These are phyloP conservation scores for Drosophila acutilabella DNA, from an alignment of 2,888 invertebrate species.

Conservation along the genomic window DNA sequence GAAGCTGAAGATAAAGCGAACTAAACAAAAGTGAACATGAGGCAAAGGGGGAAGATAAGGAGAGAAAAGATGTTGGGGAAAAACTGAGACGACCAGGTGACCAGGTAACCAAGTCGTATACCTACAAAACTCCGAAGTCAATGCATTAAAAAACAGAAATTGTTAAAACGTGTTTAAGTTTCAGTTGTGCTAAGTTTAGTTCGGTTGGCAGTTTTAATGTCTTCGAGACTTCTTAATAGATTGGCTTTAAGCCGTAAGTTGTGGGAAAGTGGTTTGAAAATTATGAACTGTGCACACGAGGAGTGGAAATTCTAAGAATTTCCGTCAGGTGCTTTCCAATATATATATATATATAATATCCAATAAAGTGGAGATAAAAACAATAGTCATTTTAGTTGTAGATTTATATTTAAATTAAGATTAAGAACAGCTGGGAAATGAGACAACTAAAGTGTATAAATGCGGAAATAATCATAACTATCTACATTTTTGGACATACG, in stretches of 20 bases:
- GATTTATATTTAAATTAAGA: too few species aligned
- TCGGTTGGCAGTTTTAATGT: constrained; percentile 25
- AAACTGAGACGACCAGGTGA: constrained; percentile 56
- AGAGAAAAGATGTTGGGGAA: constrained; percentile 40
- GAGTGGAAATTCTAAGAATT: constrained; percentile 20
- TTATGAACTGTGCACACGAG: neutral
- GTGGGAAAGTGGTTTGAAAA: constrained; percentile 27
- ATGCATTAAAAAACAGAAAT: constrained; percentile 72
- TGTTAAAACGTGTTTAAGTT: constrained; percentile 75
- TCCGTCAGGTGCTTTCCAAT: too few species aligned
- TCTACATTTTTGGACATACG: neutral
- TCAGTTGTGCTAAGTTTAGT: constrained; percentile 23
- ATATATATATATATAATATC: too few species aligned
- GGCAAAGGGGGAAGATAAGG: constrained; percentile 4
- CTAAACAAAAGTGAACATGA: constrained; percentile 35
- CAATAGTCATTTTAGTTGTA: neutral
- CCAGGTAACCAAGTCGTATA: constrained; percentile 66
- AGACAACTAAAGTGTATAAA: too few species aligned
- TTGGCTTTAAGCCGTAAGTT: constrained; percentile 53
- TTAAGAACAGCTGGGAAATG: too few species aligned
- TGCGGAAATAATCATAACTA: neutral
- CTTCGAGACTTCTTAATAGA: constrained; percentile 72
- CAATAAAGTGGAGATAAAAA: too few species aligned
- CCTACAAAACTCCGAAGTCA: constrained; percentile 55
- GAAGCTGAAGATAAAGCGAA: constrained; percentile 50